Evolutionary conservation across 2,888 invertebrate genomes (phyloP), one percentile per base, ranked within the genome.

Genomic region (Drosophila quasianomalipes): DNA sequence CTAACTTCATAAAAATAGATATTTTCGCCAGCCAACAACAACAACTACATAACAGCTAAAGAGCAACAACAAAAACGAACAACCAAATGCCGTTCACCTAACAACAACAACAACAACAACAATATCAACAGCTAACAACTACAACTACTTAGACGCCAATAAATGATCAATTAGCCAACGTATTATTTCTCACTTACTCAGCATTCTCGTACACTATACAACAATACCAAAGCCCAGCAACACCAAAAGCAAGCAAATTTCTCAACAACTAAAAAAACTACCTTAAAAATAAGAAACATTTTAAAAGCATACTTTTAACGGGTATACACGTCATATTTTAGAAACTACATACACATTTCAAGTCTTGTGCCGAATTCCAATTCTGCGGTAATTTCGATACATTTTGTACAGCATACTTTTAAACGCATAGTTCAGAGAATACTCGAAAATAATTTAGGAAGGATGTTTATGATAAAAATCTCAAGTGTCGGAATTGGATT

Each of bases 51-150:
- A 65, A 76, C 57, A 76, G 62, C 70, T 69, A 74, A 62, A 79
- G 62, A 72, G 58, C 61, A 63, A 39, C 63, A 70, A 68, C 57
- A 78, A 65, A 58, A 60, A 67, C 58, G 39, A 70, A 59, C 62
- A 74, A 65, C 28, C 58, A 67, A 82, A 80, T 82, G 79, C 79
- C 82, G 84, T 83, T 81, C 76, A 79, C 69, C 58, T 44, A 78
- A 71, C 60, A 78, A 71, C 69, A 65, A 68, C 51, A 68, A 68
- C 51, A 68, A 67, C 55, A 66, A 31, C 52, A 62, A 72, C 44
- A 55, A 68, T 59, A 66, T 26, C 52, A 62, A 72, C 54, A 59
- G 61, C 76, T 51, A 51, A 74, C 26, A 67, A 61, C 44, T 52
- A 76, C 58, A 74, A 69, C 52, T n/a, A 60, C 47, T 41, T 39